Base-by-base conservation (phyloP, 2,113 vertebrate species). In the Callorhinus ursinus region DNA sequence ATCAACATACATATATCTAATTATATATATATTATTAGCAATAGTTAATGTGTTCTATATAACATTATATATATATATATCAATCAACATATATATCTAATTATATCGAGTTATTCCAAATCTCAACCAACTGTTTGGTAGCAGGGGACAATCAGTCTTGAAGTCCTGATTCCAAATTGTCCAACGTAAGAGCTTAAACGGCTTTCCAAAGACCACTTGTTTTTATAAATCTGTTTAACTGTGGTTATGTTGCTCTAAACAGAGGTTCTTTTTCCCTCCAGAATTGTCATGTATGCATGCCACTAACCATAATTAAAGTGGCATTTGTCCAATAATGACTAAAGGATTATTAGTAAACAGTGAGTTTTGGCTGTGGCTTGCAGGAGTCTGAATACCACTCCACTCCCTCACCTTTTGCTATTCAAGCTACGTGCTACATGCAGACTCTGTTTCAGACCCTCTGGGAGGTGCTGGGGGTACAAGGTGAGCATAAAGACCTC, bases 151-250 rank as follows among this genome's bases (percentile, higher is more conserved):
- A 55, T 80, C 51, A 87, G 61, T 76, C 51, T 71, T 89, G 72
- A 97, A 91, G 61, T 39, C 59, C 80, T 49, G 49, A 89, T 96
- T 96, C 46, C 7, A 93, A 96, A 97, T n/a, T 93, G 57, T 92
- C 63, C 79, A 95, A 88, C 21, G 14, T 67, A 81, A 95, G n/a
- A 90, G 28, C 74, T 94, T 69, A 67, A 89, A 82, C 4, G 53
- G 21, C 67, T 79, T 95, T 97, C 77, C 72, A n/a, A 13, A 90
- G 46, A 93, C 14, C 39, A 77, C 36, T 94, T 88, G 16, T 80
- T 98, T 95, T 93, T 89, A 93, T 42, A 97, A 91, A 92, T 93
- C 80, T 90, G 59, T 81, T 83, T 83, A 89, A 96, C 36, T 90
- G 39, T 80, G 87, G 71, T 86, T 79, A 61, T 93, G 96, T 80